These are phyloP conservation scores for Actenoides lindsayi DNA, from an alignment of 2,113 vertebrate genomes.

Conservation along the genomic window DNA sequence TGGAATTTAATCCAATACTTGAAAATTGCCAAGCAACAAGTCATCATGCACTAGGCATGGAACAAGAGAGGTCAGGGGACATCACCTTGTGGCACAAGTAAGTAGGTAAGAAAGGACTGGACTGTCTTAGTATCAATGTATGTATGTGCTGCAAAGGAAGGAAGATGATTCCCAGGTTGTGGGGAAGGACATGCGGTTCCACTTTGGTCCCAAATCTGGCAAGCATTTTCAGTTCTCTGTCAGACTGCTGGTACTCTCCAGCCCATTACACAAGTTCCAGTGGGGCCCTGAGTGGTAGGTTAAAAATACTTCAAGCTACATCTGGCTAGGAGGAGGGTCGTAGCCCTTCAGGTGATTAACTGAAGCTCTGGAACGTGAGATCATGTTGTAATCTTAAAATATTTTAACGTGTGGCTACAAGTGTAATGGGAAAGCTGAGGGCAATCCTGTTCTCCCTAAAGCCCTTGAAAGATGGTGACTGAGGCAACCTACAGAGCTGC, in stretches of 20 bases:
- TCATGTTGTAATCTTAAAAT: not conserved
- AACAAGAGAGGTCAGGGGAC: not conserved
- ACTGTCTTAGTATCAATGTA: rapidly evolving
- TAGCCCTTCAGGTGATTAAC: not conserved
- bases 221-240: not conserved
- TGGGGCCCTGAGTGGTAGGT: not conserved
- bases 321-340: not conserved
- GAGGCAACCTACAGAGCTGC: not conserved
- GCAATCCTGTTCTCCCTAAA: not conserved
- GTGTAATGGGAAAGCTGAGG: not conserved
- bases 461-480: not conserved
- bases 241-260: not conserved
- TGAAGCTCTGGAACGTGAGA: not conserved
- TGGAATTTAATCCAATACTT: not conserved
- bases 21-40: not conserved
- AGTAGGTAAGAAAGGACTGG: not conserved
- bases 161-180: not conserved
- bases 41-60: not conserved
- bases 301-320: not conserved
- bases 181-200: not conserved
- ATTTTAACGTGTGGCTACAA: not conserved
- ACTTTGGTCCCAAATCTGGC: not conserved
- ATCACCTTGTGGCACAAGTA: not conserved
- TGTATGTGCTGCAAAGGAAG: not conserved
- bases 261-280: not conserved